phyloP scores from a whole-genome alignment of 2,113 vertebrate genomes.

The Corythaeola cristata region DNA sequence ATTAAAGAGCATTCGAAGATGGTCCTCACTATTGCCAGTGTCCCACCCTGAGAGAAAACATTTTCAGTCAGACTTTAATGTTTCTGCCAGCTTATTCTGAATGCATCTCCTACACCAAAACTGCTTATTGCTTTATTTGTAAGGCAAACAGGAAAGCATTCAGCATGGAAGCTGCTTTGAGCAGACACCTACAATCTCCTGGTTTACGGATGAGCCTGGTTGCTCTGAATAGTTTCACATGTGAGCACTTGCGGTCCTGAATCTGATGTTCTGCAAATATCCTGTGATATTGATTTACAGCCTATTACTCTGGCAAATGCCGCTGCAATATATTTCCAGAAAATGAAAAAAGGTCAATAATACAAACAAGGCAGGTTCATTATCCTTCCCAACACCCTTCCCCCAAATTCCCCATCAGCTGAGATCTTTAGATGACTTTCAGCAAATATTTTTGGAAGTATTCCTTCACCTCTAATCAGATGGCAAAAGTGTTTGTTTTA shows the following conservation, averaged over 20 bases:
- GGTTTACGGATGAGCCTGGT: neutral
- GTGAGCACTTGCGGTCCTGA: neutral
- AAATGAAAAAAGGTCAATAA: neutral
- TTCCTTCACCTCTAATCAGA: constrained; percentile 28
- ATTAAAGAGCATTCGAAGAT: neutral
- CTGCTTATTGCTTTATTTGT: neutral
- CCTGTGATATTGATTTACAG: neutral
- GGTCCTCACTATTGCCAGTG: neutral
- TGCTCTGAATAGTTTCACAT: neutral
- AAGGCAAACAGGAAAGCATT: neutral
- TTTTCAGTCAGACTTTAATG: neutral
- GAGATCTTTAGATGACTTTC: constrained; percentile 13
- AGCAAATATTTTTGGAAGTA: constrained; percentile 21
- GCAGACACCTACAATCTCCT: neutral
- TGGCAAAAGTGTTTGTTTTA: constrained; percentile 24
- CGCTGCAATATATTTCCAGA: neutral
- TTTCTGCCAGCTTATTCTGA: neutral
- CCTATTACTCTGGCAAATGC: neutral
- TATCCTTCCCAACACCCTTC: neutral
- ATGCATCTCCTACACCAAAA: neutral
- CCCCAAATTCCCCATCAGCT: neutral
- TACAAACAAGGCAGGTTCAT: neutral
- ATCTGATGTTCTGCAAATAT: neutral
- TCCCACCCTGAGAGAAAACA: neutral
- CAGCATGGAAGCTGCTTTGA: neutral